Evolutionary conservation across 2,113 vertebrate genomes (phyloP), one percentile per base, ranked within the genome.

Genomic region (Clinocottus analis): DNA sequence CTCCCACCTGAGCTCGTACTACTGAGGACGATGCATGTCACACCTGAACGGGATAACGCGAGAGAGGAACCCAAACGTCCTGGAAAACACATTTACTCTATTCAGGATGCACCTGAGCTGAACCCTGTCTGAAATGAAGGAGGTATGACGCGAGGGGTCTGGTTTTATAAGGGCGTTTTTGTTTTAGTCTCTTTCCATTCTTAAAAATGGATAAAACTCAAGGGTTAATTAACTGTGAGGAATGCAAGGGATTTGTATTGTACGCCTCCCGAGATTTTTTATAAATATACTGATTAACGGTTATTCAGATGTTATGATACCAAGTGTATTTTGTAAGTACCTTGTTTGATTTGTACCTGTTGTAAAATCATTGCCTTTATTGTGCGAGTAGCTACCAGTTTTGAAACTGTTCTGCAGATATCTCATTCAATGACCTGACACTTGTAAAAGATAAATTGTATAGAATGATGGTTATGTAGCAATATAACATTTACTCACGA

Each of bases 1-100:
- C 75, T 91, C 95, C 29, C 94, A 94, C 86, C 91, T 96, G 69
- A 94, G 93, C 89, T 89, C 94, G 6, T 96, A 91, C 78, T 95
- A 96, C 92, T 95, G 89, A 94, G 63, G 58, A n/a, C 1, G 4
- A 47, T 6, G 47, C 23, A 10, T 21, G 51, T 81, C 56, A 16
- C 65, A 56, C 59, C 56, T 21, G 41, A 69, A 58, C 13, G 17
- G n/a, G 55, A 75, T 3, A 10, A 71, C 23, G 16, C n/a, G 49
- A 74, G 60, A 75, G 67, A 53, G 43, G 31, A 75, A 79, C 23
- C 31, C 29, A n/a, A 61, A 56, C 37, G 68, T 69, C 58, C 23
- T 2, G 14, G 39, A 80, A 67, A 41, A 67, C 58, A 68, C 16
- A n/a, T 5, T 31, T 9, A 72, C 64, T 29, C 41, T 41, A 61